Evolutionary conservation across 2,797 vertebrate genomes (phyloP).

Genomic region (Intellagama lesueurii): DNA sequence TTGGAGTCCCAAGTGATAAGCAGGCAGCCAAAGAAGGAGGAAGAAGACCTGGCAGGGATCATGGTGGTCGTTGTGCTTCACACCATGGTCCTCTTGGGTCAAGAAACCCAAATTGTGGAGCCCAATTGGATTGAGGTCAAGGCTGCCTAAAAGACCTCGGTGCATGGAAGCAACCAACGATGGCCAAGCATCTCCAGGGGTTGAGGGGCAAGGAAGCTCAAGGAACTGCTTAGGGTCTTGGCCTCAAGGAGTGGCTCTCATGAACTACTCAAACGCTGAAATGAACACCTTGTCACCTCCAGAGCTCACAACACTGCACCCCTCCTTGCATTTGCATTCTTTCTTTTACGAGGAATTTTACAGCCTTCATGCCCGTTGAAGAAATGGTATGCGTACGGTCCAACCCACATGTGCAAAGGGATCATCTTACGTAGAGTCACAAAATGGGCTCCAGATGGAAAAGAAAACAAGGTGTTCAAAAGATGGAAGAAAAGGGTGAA

Average conservation of each 20-base stretch:
- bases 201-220: no score
- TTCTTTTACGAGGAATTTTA: background rate
- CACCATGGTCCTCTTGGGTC: background rate
- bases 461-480: background rate
- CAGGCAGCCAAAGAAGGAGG: background rate
- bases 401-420: background rate
- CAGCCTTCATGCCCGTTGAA: background rate
- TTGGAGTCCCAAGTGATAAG: no score
- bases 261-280: background rate
- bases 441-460: background rate
- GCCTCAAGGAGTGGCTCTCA: background rate
- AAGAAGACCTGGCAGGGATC: background rate
- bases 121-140: no score
- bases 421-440: background rate
- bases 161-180: no score
- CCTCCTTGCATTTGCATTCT: background rate
- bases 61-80: background rate
- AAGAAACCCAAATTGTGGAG: no score
- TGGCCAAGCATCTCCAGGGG: no score
- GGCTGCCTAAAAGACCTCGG: no score
- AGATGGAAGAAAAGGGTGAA: background rate
- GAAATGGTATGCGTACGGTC: no score
- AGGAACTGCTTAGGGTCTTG: background rate
- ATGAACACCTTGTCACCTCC: background rate
- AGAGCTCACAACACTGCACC: background rate